phyloP scores from a whole-genome alignment of 1,140 invertebrate species.

The Rhynchophorus ferrugineus region DNA sequence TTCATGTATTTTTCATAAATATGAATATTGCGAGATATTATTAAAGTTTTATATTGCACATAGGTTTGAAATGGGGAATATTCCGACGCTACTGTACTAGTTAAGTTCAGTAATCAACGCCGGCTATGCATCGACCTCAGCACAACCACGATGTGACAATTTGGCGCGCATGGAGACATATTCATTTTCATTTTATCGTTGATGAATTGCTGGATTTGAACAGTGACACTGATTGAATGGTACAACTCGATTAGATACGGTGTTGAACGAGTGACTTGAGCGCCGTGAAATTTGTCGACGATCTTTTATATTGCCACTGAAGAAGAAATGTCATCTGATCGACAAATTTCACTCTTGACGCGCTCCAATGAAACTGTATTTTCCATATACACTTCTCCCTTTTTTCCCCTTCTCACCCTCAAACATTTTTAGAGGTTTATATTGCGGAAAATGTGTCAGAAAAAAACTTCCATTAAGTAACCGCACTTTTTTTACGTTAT shows the following conservation, averaged over 20 bases:
- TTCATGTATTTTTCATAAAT: no score
- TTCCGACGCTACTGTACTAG: slow-evolving; percentile 6
- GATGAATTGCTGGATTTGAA: slow-evolving; percentile 35
- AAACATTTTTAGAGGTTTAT: neutral
- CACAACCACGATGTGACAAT: slow-evolving; percentile 30
- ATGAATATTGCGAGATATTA: no score
- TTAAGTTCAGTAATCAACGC: slow-evolving; percentile 17
- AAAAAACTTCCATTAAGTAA: neutral
- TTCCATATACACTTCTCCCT: neutral
- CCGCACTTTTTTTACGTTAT: neutral
- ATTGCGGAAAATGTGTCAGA: neutral
- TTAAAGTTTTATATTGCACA: no score
- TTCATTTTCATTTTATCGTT: slow-evolving; percentile 18
- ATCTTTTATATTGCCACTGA: slow-evolving; percentile 26
- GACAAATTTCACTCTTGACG: slow-evolving; percentile 10
- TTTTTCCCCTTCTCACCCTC: neutral
- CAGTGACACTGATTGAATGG: slow-evolving; percentile 35
- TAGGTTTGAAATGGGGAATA: neutral
- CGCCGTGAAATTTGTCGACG: slow-evolving; percentile 31
- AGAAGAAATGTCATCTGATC: slow-evolving; percentile 15
- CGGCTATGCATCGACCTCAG: slow-evolving; percentile 21
- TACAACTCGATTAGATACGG: slow-evolving; percentile 34
- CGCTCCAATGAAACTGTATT: slow-evolving; percentile 4
- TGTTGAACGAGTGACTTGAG: slow-evolving; percentile 32
- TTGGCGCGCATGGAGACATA: slow-evolving; percentile 16